A percentile compares a stretch with the other conserved stretches of the same genome.
Evolutionary conservation across 2,888 invertebrate species (phyloP).

Genomic region (Noctua pronuba): DNA sequence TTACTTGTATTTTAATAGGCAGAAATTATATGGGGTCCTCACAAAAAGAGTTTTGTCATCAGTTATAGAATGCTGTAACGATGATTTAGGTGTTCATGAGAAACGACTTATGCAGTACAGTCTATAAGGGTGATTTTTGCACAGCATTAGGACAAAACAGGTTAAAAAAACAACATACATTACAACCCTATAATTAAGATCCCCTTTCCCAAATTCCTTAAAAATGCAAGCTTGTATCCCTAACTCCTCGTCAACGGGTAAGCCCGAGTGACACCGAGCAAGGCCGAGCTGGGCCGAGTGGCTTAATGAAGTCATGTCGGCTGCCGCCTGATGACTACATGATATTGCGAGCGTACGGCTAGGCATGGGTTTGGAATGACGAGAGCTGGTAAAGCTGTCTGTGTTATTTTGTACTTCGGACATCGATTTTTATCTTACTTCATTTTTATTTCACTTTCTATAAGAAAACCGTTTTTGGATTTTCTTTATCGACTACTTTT

Average conservation of each 20-base stretch:
- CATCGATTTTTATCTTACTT: not conserved
- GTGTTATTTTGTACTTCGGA: not conserved
- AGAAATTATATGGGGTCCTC: not conserved
- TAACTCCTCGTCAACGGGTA: constrained; percentile 37
- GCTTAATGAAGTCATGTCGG: constrained; percentile 58
- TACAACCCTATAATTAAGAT: constrained; percentile 12
- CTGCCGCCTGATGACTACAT: constrained; percentile 47
- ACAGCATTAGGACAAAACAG: not conserved
- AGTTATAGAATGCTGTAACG: not conserved
- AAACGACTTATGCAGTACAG: not conserved
- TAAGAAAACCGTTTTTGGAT: not conserved
- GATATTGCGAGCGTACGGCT: constrained; percentile 12
- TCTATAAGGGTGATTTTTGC: not conserved
- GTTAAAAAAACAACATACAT: not conserved
- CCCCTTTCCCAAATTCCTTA: constrained; percentile 7
- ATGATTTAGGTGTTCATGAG: not conserved
- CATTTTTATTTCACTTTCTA: not conserved
- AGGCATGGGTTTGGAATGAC: not conserved
- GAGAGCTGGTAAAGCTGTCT: not conserved
- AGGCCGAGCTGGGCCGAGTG: constrained; percentile 29
- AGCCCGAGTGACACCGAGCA: constrained; percentile 39
- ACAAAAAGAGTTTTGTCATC: not conserved
- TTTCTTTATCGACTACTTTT: not conserved
- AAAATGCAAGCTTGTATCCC: constrained; percentile 21
- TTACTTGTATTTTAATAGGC: not conserved